A percentile compares a stretch with the other conserved stretches of the same genome.
phyloP scores from a whole-genome alignment of 2,113 vertebrate species.

The Heterochromis multidens region DNA sequence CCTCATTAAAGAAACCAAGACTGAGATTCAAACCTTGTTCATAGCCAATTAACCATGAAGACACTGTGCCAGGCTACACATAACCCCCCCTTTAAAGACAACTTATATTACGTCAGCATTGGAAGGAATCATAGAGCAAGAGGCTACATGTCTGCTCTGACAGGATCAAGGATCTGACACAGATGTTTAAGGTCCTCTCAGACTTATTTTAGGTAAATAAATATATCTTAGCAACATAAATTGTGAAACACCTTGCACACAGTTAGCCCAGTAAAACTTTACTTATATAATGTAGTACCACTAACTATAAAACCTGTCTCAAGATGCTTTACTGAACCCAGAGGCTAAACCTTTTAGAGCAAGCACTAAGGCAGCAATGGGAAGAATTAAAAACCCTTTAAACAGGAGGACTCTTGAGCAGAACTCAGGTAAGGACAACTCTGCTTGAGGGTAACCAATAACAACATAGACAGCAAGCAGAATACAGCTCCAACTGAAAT shows the following conservation, averaged over 20 bases:
- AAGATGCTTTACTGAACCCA: neutral
- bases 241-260: neutral
- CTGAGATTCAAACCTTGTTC: conserved; percentile 7
- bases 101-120: neutral
- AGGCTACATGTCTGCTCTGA: neutral
- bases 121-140: neutral
- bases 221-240: neutral
- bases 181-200: conserved; percentile 19
- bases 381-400: neutral
- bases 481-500: neutral
- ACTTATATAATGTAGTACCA: neutral
- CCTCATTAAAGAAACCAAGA: neutral
- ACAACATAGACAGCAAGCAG: neutral
- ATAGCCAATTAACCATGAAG: neutral
- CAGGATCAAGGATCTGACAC: conserved; percentile 17
- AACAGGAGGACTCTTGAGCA: neutral
- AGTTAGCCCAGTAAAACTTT: neutral
- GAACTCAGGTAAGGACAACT: neutral
- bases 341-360: neutral
- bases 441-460: neutral
- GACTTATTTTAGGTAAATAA: neutral
- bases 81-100: neutral
- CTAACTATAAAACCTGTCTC: neutral
- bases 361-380: neutral
- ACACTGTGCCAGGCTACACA: neutral